Evolutionary conservation across 2,888 invertebrate genomes (phyloP), one percentile per base, ranked within the genome.

Genomic region (Campoletis raptor): DNA sequence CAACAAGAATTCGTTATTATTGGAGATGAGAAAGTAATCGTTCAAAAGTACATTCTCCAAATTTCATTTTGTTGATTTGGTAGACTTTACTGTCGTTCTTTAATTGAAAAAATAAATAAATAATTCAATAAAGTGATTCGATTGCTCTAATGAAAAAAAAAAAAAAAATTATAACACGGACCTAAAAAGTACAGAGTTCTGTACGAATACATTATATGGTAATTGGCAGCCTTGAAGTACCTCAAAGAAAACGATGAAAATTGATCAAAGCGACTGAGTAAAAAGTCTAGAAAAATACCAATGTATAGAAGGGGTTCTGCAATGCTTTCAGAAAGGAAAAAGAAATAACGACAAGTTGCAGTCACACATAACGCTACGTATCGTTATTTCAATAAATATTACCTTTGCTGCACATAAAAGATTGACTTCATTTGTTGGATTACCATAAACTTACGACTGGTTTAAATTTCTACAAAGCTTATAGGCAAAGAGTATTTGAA

Each of bases 1-100:
- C n/a, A 5, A 9, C 57, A n/a, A 18, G 24, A 57, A 24, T 74
- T 30, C 21, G 40, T 54, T 37, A 40, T 40, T 48, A 48, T 40
- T 24, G 57, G 37, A n/a, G 48, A 82, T 74, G 73, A 69, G 40
- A 73, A 61, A 6, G 66, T 73, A 78, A 78, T 77, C 57, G 36
- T 45, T 37, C 42, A 45, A 45, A 45, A 73, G 57, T 78, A 66
- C 18, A 77, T 66, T 57, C 57, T 42, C 45, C n/a, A 24, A 21
- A 24, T 9, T 36, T 12, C 37, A 42, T 66, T 18, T 8, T 15
- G 36, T 24, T 74, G 8, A 10, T 36, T 54, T 15, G 24, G 30
- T 66, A 52, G 30, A 67, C 54, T 45, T 52, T 40, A 45, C 64
- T 52, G 1, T 48, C 30, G 1, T 48, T 48, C 15, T 24, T 6